phyloP scores from a whole-genome alignment of 1,140 invertebrate genomes.

The Idris sp. region DNA sequence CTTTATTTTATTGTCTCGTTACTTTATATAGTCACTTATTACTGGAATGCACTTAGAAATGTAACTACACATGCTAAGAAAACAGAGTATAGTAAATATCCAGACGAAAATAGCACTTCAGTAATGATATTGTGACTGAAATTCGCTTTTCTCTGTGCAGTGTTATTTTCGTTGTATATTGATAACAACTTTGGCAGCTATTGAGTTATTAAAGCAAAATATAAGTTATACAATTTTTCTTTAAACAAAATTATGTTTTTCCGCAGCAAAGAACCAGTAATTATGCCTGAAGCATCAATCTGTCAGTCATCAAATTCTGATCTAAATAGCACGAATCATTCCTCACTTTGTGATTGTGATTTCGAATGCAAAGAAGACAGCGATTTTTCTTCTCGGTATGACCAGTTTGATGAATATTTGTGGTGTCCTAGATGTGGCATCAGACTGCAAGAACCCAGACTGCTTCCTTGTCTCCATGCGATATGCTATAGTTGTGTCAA shows the following conservation, averaged over 20 bases:
- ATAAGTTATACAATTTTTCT: too few relatives aligned
- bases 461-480: conserved; percentile 73
- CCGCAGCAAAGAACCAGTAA: conserved; percentile 26
- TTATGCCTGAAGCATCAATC: conserved; percentile 20
- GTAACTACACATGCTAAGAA: too few relatives aligned
- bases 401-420: conserved; percentile 61
- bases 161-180: too few relatives aligned
- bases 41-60: too few relatives aligned
- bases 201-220: too few relatives aligned
- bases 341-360: conserved; percentile 21
- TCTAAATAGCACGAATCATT: conserved; percentile 18
- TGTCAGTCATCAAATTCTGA: not conserved
- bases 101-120: too few relatives aligned
- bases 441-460: conserved; percentile 72
- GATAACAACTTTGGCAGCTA: too few relatives aligned
- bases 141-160: too few relatives aligned
- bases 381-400: conserved; percentile 21
- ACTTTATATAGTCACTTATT: too few relatives aligned
- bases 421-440: conserved; percentile 71
- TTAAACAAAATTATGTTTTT: not conserved
- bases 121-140: too few relatives aligned
- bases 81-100: too few relatives aligned
- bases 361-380: conserved; percentile 5
- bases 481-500: conserved; percentile 71
- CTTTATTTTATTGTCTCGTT: too few relatives aligned